Evolutionary conservation across 2,113 vertebrate species (phyloP).

Genomic region (Amphiprion ocellaris): DNA sequence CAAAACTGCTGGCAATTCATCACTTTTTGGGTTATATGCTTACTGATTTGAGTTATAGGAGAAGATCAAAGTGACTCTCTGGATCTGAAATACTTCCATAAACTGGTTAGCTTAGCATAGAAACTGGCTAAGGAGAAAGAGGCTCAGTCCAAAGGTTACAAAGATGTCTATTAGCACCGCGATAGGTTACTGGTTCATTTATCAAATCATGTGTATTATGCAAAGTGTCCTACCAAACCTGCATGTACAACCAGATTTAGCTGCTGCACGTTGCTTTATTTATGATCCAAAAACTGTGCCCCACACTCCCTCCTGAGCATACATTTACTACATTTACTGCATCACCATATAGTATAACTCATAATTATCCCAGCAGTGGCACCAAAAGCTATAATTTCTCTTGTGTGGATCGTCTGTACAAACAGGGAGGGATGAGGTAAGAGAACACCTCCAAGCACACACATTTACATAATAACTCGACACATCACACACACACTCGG

Average conservation of each 20-base stretch:
- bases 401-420: constrained; percentile 49
- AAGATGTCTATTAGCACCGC: neutral
- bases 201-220: neutral
- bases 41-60: no score
- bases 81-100: no score
- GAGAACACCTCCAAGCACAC: constrained; percentile 17
- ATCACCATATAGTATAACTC: constrained; percentile 19
- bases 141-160: neutral
- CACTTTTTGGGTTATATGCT: no score
- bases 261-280: neutral
- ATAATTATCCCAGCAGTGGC: neutral
- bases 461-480: constrained; percentile 1
- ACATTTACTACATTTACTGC: neutral
- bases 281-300: neutral
- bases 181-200: neutral
- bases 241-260: no score
- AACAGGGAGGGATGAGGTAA: constrained; percentile 30
- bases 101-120: no score
- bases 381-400: constrained; percentile 30
- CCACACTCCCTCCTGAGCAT: neutral
- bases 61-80: no score
- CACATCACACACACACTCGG: constrained; percentile 9
- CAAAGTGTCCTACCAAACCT: no score
- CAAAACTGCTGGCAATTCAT: no score
- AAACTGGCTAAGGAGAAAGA: neutral